These are phyloP conservation scores for Lordiphosa stackelbergi DNA, from an alignment of 1,140 invertebrate genomes.

Conservation along the genomic window DNA sequence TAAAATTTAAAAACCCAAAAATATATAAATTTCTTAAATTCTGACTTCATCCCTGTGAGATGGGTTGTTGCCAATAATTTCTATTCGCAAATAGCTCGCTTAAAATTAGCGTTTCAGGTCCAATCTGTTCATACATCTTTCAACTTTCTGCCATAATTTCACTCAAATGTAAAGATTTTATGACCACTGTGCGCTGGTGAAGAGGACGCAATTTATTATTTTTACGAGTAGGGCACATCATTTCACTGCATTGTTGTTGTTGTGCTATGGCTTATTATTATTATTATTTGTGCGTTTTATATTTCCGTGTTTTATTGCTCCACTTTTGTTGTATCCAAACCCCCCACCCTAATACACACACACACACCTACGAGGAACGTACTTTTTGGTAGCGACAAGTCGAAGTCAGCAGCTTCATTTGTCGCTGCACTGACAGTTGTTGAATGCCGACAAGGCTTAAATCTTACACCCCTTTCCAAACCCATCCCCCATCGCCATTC, in stretches of 20 bases:
- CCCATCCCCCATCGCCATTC: constrained; percentile 5
- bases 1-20: no score
- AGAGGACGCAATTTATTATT: constrained; percentile 66
- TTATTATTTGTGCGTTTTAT: constrained; percentile 75
- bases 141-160: no score
- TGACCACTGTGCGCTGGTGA: not conserved
- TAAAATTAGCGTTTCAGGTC: no score
- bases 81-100: no score
- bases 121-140: no score
- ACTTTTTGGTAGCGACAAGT: constrained; percentile 47
- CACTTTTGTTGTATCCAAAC: constrained; percentile 49
- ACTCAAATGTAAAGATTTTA: no score
- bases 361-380: constrained; percentile 7
- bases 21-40: no score
- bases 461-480: constrained; percentile 8
- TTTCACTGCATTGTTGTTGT: constrained; percentile 42
- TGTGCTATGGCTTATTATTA: constrained; percentile 66
- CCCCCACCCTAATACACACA: constrained; percentile 11
- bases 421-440: constrained; percentile 56
- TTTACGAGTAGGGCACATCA: constrained; percentile 53
- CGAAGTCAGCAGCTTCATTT: constrained; percentile 62
- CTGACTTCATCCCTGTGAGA: no score
- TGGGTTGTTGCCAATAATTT: no score
- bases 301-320: constrained; percentile 74
- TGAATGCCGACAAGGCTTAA: constrained; percentile 40